Conservation (phyloP, 1,140 invertebrate genomes). For the Drosophila bipectinata region DNA sequence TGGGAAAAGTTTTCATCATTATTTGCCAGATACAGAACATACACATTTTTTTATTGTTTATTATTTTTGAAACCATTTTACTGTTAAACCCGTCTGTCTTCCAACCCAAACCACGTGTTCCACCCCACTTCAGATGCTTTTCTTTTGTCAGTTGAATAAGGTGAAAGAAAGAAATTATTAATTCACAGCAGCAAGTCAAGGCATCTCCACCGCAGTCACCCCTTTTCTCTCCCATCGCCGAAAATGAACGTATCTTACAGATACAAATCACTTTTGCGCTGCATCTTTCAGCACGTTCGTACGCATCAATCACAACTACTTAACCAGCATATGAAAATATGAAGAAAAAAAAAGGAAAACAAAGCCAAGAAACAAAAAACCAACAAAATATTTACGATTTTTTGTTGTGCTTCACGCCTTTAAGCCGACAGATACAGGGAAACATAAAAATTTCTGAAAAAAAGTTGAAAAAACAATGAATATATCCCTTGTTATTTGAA, state of each 20-base stretch:
- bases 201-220: constrained; percentile 2
- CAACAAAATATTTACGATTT: constrained; percentile 76
- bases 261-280: constrained; percentile 70
- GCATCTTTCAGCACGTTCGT: constrained; percentile 77
- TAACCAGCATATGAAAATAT: constrained; percentile 75
- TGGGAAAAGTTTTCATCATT: constrained; percentile 19
- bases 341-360: constrained; percentile 41
- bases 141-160: constrained; percentile 8
- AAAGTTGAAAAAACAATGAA: constrained; percentile 34
- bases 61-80: constrained; percentile 10
- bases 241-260: constrained; percentile 53
- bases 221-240: constrained; percentile 3
- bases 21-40: neutral
- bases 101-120: constrained; percentile 24
- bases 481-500: constrained; percentile 50
- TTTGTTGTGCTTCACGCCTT: constrained; percentile 73
- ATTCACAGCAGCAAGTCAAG: constrained; percentile 43
- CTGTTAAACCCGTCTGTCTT: neutral
- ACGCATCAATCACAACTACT: constrained; percentile 78
- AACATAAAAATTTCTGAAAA: constrained; percentile 26
- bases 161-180: constrained; percentile 45
- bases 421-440: constrained; percentile 72
- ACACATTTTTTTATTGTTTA: neutral
- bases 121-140: constrained; percentile 9
- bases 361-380: constrained; percentile 44